A percentile compares a stretch with the other conserved stretches of the same genome.
phyloP scores from a whole-genome alignment of 1,140 invertebrate genomes.

The Hylyphantes graminicola region DNA sequence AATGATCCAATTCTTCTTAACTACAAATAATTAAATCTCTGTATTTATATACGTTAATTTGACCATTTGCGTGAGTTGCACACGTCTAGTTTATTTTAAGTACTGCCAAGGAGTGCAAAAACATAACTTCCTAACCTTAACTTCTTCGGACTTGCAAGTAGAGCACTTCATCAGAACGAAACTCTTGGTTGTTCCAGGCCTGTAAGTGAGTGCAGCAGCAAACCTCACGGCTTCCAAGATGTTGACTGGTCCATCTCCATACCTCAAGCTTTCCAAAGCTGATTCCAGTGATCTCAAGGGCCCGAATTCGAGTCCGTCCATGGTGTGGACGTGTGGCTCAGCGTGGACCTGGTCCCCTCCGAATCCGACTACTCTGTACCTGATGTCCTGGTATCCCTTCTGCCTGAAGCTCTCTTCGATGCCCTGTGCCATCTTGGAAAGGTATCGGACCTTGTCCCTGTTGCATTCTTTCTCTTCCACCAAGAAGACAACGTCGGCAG shows the following conservation, averaged over 20 bases:
- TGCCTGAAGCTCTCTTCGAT: constrained; percentile 67
- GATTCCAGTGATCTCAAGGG: constrained; percentile 65
- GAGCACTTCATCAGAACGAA: constrained; percentile 85
- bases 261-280: constrained; percentile 63
- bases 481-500: constrained; percentile 87
- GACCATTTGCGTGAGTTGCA: too few species aligned
- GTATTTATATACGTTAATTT: too few species aligned
- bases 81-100: too few species aligned
- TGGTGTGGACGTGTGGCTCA: constrained; percentile 73
- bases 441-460: constrained; percentile 71
- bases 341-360: constrained; percentile 80
- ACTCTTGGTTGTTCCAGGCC: constrained; percentile 85
- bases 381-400: constrained; percentile 68
- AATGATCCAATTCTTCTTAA: too few species aligned
- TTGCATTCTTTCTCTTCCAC: constrained; percentile 88
- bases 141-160: constrained; percentile 72
- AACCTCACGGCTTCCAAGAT: constrained; percentile 80
- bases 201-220: constrained; percentile 80
- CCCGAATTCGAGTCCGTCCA: constrained; percentile 69
- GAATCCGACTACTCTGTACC: constrained; percentile 83
- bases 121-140: constrained; percentile 29
- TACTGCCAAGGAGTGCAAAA: background rate
- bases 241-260: constrained; percentile 75
- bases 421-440: constrained; percentile 63
- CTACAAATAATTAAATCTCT: too few species aligned